Conservation (phyloP, 30 jellyfish, hydroid and myxozoan species). For the Turritopsis rubra region DNA sequence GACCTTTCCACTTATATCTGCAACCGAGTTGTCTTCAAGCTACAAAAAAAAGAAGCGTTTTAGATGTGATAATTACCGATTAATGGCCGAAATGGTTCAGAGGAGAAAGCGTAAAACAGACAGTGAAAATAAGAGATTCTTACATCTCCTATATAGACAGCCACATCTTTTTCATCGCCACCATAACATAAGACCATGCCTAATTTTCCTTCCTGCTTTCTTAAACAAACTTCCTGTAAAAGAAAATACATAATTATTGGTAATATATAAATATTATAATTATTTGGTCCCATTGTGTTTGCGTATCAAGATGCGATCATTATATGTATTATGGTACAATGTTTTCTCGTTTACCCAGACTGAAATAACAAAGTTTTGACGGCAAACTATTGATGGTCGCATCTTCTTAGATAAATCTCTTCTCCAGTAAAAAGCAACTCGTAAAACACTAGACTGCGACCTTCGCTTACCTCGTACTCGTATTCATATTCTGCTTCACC, state of each 20-base stretch:
- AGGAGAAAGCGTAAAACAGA: background rate
- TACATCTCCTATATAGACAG: constrained; percentile 86
- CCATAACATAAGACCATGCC: constrained; percentile 72
- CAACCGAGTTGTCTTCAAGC: constrained; percentile 50
- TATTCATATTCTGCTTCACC: constrained; percentile 71
- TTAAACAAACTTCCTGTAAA: constrained; percentile 55
- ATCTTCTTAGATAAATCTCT: too few relatives aligned
- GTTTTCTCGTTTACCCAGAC: too few relatives aligned
- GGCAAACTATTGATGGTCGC: too few relatives aligned
- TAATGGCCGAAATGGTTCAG: background rate
- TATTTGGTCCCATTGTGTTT: too few relatives aligned
- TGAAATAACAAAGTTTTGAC: too few relatives aligned
- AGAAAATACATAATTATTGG: background rate
- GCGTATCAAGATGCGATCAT: too few relatives aligned
- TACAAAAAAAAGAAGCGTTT: constrained; percentile 16
- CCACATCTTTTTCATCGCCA: constrained; percentile 76
- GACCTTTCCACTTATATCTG: constrained; percentile 48
- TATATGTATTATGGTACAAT: too few relatives aligned
- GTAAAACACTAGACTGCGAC: too few relatives aligned
- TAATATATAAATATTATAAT: too few relatives aligned
- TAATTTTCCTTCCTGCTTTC: constrained; percentile 32
- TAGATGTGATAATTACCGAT: background rate
- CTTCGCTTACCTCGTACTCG: constrained; percentile 96
- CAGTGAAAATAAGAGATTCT: constrained; percentile 8
- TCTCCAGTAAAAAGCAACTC: too few relatives aligned